A percentile compares a stretch with the other conserved stretches of the same genome.
These are phyloP conservation scores for Rattus rattus DNA, from an alignment of 2,113 vertebrate species.

Conservation along the genomic window DNA sequence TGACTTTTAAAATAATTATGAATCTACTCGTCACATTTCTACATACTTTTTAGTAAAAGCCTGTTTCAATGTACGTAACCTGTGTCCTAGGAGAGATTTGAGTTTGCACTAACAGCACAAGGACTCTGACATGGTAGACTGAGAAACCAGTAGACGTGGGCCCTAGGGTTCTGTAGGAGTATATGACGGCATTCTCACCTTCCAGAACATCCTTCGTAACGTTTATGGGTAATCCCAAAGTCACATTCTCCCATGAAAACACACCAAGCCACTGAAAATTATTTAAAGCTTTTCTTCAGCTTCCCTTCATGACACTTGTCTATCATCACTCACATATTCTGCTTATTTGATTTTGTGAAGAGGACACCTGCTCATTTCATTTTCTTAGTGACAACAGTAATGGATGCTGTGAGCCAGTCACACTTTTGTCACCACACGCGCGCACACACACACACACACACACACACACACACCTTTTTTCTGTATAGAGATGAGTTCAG, in stretches of 20 bases:
- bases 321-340: constrained; percentile 27
- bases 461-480: neutral
- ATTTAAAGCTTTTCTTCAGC: constrained; percentile 22
- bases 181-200: neutral
- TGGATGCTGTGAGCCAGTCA: neutral
- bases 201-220: neutral
- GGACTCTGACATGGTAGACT: neutral
- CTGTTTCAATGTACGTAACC: neutral
- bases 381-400: constrained; percentile 30
- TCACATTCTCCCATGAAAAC: constrained; percentile 27
- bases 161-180: neutral
- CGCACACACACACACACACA: too few relatives aligned
- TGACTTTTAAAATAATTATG: neutral
- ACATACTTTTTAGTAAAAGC: neutral
- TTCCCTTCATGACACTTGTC: constrained; percentile 24
- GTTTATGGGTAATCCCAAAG: constrained; percentile 32
- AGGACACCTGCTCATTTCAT: neutral
- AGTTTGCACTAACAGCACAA: neutral
- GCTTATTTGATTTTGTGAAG: constrained; percentile 23
- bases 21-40: constrained; percentile 18
- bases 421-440: neutral
- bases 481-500: constrained; percentile 24
- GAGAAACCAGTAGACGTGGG: neutral
- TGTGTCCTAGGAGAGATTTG: neutral
- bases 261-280: neutral